Base-by-base conservation (phyloP, 2,797 vertebrate genomes). In the Anableps anableps region DNA sequence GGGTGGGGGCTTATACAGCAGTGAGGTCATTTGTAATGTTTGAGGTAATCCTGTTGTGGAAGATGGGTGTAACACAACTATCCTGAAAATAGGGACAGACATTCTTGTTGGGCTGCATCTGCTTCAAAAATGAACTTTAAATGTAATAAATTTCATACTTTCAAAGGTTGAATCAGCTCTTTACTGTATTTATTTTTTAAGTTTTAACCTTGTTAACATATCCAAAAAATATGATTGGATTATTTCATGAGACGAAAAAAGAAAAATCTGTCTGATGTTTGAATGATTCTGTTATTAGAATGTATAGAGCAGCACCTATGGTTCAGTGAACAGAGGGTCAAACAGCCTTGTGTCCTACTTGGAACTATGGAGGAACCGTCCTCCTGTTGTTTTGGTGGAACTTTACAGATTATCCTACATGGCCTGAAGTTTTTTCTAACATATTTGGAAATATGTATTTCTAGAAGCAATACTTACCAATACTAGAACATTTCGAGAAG, bases 1-100 rank as follows among this genome's bases (percentile, higher is more conserved):
- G 53, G 53, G 53, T 8, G 21, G 21, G 53, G 53, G 26, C 9
- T n/a, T 55, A 72, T 55, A 83, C 77, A 81, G 74, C 66, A 72
- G 75, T 55, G 53, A 55, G 53, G 53, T 55, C 53, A 55, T 91
- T 89, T 89, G 83, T 91, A 75, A 92, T 91, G 53, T 79, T 47
- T 85, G 82, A 92, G 83, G 88, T 83, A 83, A 87, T 84, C n/a
- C 58, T 60, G n/a, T 60, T 60, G 55, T 60, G 58, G 29, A 60
- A 60, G 58, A 31, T 72, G 76, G 80, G 55, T 75, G 77, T 64
- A 81, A 76, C 81, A 80, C 34, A 41, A 70, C 85, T 60, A 70
- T 85, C 53, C 45, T 85, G 50, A 86, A 76, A 74, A 36, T 26
- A 64, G 26, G 31, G 60, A 75, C 31, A n/a, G 2, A 75, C 29